Evolutionary conservation across 2,888 invertebrate species (phyloP), one percentile per base, ranked within the genome.

Genomic region (Aspidiotus destructor): DNA sequence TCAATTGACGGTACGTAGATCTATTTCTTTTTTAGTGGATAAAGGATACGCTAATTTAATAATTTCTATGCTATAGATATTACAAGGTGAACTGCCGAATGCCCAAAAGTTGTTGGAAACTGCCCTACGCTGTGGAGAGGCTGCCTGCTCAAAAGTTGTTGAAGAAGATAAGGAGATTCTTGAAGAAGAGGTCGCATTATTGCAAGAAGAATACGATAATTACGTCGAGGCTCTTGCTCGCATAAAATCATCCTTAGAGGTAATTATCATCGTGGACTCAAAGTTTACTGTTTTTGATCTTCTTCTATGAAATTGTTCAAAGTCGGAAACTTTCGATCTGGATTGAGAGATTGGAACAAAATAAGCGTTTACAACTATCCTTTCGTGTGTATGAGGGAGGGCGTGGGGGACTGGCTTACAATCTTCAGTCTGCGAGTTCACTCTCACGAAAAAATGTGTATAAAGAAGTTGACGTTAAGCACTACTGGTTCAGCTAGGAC

Each of bases 141-240:
- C 86, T 71, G 91, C 93, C n/a, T 90, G 92, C 74, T 84, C 86
- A 73, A 83, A 85, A 70, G 91, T 91, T 54, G 90, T 89, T 75
- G 86, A 86, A 44, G 89, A 91, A 75, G 93, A 94, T 75, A 86
- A 87, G 75, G 91, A 92, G 76, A 88, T 92, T 55, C 92, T 94
- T 72, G 93, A 93, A 77, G 90, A 93, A 79, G 93, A 94, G 80
- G 88, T 93, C 67, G 92, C 89, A 69, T 81, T 91, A 69, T 81
- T 93, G 74, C 93, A 93, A 79, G 92, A 92, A 75, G 93, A 94
- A 77, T 93, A 88, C 76, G 93, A 93, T 77, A 87, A 84, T 71
- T 80, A 77, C 76, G 86, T 87, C 57, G 92, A 92, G 73, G 85
- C 86, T 70, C 78, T 93, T 7, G 86, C 85, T 74, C 87, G 84